phyloP scores from a whole-genome alignment of 2,888 invertebrate genomes.

The Sphinx pinastri region DNA sequence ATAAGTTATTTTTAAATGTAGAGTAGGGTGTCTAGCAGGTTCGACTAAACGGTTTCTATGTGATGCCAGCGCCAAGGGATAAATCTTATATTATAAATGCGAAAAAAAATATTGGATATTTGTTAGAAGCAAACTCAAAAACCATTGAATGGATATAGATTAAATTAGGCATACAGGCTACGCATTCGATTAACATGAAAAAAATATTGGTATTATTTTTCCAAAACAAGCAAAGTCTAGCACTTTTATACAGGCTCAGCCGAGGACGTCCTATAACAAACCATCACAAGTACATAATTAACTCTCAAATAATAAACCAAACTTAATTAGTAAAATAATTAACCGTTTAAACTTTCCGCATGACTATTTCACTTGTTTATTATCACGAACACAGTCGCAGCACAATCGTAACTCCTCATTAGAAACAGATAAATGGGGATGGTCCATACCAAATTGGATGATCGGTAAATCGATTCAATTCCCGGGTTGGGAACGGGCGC shows the following conservation, averaged over 20 bases:
- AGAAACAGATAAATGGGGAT: conserved; percentile 25
- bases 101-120: too few relatives aligned
- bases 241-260: too few relatives aligned
- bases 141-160: too few relatives aligned
- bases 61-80: background rate
- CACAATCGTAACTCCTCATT: conserved; percentile 29
- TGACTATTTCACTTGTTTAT: conserved; percentile 3
- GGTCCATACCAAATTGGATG: conserved; percentile 27
- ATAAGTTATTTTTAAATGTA: conserved; percentile 3
- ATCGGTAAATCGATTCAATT: conserved; percentile 28
- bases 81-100: background rate
- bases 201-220: too few relatives aligned
- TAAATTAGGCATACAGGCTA: too few relatives aligned
- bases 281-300: background rate
- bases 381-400: conserved; percentile 13
- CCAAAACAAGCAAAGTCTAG: too few relatives aligned
- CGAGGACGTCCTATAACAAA: too few relatives aligned
- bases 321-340: conserved; percentile 5
- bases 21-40: background rate
- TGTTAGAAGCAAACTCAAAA: too few relatives aligned
- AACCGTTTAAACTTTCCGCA: background rate
- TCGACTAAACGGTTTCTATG: background rate
- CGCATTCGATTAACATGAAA: too few relatives aligned
- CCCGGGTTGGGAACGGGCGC: conserved; percentile 27
- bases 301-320: background rate